Conservation (phyloP, 1,140 invertebrate species). For the Amyelois transitella region DNA sequence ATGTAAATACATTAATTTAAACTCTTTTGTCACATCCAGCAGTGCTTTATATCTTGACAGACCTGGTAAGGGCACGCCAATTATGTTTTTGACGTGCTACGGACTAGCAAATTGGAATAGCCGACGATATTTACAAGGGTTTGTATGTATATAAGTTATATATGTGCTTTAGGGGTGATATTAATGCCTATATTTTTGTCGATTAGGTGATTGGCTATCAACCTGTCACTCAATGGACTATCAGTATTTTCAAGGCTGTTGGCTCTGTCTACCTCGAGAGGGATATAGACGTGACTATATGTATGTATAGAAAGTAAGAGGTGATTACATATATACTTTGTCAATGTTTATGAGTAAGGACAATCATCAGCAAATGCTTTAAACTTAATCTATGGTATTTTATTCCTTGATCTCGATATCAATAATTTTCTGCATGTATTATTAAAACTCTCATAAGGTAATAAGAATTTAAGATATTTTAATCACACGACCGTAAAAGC, state of each 20-base stretch:
- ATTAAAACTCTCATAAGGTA: no score
- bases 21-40: not conserved
- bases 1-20: not conserved
- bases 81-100: constrained; percentile 11
- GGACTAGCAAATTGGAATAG: constrained; percentile 4
- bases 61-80: constrained; percentile 5
- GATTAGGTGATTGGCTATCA: no score
- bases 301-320: no score
- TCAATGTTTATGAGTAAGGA: not conserved
- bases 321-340: not conserved
- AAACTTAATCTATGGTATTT: no score
- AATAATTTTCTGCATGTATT: no score
- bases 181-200: no score
- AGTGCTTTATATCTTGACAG: not conserved
- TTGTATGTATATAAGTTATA: constrained; percentile 4
- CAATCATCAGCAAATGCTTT: no score
- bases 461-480: not conserved
- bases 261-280: no score
- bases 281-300: no score
- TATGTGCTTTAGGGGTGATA: not conserved
- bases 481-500: not conserved
- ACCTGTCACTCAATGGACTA: no score
- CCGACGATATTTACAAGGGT: constrained; percentile 1
- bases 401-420: no score
- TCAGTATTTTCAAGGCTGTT: no score